Base-by-base conservation (phyloP, 2,888 invertebrate genomes). In the Ornithoptera priamus region DNA sequence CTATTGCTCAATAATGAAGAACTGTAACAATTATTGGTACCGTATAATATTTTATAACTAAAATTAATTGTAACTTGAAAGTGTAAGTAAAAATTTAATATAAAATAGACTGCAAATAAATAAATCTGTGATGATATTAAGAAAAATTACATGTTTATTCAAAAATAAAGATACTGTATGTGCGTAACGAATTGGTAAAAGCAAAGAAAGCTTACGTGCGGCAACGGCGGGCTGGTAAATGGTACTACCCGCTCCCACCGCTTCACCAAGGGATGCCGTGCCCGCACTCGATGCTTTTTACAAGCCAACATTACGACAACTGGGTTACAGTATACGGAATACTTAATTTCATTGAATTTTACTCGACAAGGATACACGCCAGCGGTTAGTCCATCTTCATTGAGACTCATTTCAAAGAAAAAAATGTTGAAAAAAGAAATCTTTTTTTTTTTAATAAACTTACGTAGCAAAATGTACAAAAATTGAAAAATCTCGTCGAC, bases 281-380 rank as follows among this genome's bases (percentile, higher is more conserved):
- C 71, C 74, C 80, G 85, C 83, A 87, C 89, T 89, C 85, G 82
- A 82, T 79, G 80, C 82, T 87, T 88, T 87, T 88, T 86, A 84
- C 82, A 82, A 80, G 83, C 79, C 86, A 83, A 82, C 82, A 83
- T 85, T 87, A 86, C 87, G 78, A 86, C 88, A 92, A 88, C 91
- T 89, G 86, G 91, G 92, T 92, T 91, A 92, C 85, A 83, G 87
- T 85, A 83, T 79, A 81, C 82, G 78, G 85, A 85, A 89, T 92
- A 92, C 90, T 89, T 86, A 87, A 87, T 89, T 90, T 85, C 90
- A 89, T 89, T 89, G 91, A 86, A 83, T 80, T 80, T 82, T 83
- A 83, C 84, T 80, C 84, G 84, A 85, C 78, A 90, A 91, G 90
- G 91, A 86, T 89, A 87, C 83, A 81, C 84, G 82, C 80, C 81